Evolutionary conservation across 2,113 vertebrate species (phyloP), one percentile per base, ranked within the genome.

Genomic region (Atrichornis clamosus): DNA sequence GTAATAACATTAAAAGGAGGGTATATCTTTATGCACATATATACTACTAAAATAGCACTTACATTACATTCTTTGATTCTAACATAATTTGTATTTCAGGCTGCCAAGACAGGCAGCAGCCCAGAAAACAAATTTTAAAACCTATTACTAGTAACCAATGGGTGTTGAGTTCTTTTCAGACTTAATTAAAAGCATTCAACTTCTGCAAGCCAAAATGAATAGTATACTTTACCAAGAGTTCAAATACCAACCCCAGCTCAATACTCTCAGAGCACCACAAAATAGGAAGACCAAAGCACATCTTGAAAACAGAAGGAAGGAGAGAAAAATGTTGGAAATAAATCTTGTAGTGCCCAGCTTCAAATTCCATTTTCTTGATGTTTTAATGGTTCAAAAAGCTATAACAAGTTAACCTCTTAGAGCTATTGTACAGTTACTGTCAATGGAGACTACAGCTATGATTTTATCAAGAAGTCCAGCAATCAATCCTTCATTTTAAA

Each of bases 401-500:
- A 1, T 76, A 94, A 72, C 27, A 70, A 67, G 58, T 63, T 84
- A 41, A 60, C 9, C 17, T 80, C 44, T 83, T 68, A 47, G 47
- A 92, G 73, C n/a, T 77, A 47, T 59, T 59, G 50, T 83, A 77
- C 52, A 65, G 50, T 86, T 87, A 76, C 41, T 84, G 58, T 53
- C 70, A 95, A 11, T 33, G 32, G 32, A 77, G 63, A 68, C 18
- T 72, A 63, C 4, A 77, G 56, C 47, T 87, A 46, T 72, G 42
- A 77, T 77, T 90, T 72, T 65, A 74, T 47, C 65, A 90, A 87
- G 72, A 50, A 77, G 49, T 16, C 24, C 78, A 78, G 77, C 62
- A 87, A 88, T 73, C 86, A 88, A 62, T 84, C 93, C 79, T 90
- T 88, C 67, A 68, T 52, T 50, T 91, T 84, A 35, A 68, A 78